Evolutionary conservation across 2,113 vertebrate species (phyloP).

Genomic region (Vimba vimba): DNA sequence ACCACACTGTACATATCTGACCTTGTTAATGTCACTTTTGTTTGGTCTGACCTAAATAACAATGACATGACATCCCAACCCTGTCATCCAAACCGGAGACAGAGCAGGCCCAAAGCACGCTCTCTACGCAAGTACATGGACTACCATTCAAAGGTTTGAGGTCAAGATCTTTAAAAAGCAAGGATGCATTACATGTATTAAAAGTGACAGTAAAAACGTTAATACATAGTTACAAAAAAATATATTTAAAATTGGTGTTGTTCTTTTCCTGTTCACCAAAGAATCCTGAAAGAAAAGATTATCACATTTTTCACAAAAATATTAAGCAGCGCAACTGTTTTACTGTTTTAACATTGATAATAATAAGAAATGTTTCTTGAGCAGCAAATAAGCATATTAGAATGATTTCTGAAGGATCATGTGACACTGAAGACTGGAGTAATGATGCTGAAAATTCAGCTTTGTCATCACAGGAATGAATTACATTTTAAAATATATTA

Average conservation of each 20-base stretch:
- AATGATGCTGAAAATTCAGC: background rate
- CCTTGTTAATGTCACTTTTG: conserved; percentile 26
- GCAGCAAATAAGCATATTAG: background rate
- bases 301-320: background rate
- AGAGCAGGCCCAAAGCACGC: background rate
- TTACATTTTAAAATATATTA: background rate
- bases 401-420: background rate
- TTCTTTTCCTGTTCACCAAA: background rate
- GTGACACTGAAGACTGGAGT: background rate
- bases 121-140: conserved; percentile 2
- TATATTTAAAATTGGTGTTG: background rate
- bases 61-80: background rate
- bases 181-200: background rate
- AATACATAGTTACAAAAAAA: background rate
- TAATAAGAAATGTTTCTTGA: background rate
- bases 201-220: background rate
- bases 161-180: background rate
- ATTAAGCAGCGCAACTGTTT: background rate
- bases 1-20: conserved; percentile 8
- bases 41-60: conserved; percentile 17
- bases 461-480: background rate
- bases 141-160: background rate
- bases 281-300: background rate
- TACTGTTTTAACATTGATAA: background rate
- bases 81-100: background rate